Base-by-base conservation (phyloP, 2,888 invertebrate species). In the Clitarchus hookeri region DNA sequence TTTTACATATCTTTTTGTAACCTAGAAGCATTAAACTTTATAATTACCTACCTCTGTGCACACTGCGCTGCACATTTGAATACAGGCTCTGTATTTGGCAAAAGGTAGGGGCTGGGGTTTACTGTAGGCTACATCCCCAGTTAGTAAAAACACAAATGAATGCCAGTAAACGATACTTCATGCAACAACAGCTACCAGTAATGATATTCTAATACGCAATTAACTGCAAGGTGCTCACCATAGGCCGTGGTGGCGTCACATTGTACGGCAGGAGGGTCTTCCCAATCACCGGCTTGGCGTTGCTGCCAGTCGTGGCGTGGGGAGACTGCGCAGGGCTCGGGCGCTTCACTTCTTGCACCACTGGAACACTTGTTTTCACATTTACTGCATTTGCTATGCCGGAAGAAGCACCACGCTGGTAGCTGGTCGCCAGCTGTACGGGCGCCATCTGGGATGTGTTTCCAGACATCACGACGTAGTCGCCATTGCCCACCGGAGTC, bases 191-290 rank as follows among this genome's bases (percentile, higher is more conserved):
- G 36, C 36, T 36, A 36, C 36, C 36, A 48, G 48, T 48, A 16
- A 48, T 11, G 16, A 48, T 48, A 48, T 48, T 48, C 48, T 16
- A 48, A 48, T 8, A 16, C 2, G 48, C 48, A 48, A 16, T 36
- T 36, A 36, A 36, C 36, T 36, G 16, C 48, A 48, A 65, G 85
- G 12, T 85, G 87, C 90, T 90, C 90, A 92, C 92, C 89, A 96
- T 94, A 44, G 96, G 96, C 87, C 96, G 94, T 8, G 97, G 97
- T 79, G 97, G 97, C 83, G 97, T 97, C 44, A 98, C 96, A 91
- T 96, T 97, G 90, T 96, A 97, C 0, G 97, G 97, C 88, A 98
- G 92, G 85, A 97, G 92, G 89, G 95, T 96, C 91, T 97, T 95
- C 25, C 93, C 93, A 85, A 88, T 88, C 48, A 90, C 86, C n/a